A percentile compares a stretch with the other conserved stretches of the same genome.
Evolutionary conservation across 1,140 invertebrate species (phyloP).

Genomic region (Berghia stephanieae): DNA sequence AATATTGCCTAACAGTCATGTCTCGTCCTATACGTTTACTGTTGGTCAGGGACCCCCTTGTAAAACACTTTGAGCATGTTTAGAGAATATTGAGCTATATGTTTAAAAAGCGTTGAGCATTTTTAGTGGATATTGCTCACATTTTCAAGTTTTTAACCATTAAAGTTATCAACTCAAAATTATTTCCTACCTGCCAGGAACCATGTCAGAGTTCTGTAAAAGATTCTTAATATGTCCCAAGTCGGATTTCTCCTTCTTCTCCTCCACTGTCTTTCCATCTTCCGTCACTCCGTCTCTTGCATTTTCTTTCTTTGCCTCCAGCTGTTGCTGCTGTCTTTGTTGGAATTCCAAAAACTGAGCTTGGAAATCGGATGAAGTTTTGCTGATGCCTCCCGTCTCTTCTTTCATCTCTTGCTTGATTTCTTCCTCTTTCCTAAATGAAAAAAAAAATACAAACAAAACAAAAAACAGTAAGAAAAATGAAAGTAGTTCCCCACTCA

Average conservation of each 20-base stretch:
- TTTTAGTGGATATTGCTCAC: no score
- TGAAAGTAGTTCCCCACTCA: no score
- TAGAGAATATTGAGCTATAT: no score
- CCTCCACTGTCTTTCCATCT: constrained; percentile 24
- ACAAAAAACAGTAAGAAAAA: neutral
- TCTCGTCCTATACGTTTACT: no score
- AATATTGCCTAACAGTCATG: no score
- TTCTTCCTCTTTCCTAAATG: constrained; percentile 17
- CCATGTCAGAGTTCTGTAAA: constrained; percentile 45
- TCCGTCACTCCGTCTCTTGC: constrained; percentile 32
- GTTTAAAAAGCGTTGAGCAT: no score
- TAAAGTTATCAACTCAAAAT: neutral
- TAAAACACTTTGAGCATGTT: no score
- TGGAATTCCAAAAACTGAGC: constrained; percentile 69
- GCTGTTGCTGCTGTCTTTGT: constrained; percentile 48
- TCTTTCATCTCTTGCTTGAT: constrained; percentile 24
- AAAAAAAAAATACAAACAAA: neutral
- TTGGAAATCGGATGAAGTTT: constrained; percentile 58
- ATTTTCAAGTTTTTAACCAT: no score
- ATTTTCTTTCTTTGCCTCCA: constrained; percentile 59
- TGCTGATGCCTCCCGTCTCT: constrained; percentile 28
- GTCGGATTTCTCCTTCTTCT: constrained; percentile 40
- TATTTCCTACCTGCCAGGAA: constrained; percentile 31
- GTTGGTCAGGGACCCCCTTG: no score
- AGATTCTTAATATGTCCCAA: constrained; percentile 55